These are phyloP conservation scores for Drosophila micromelanica DNA, from an alignment of 1,140 invertebrate species.

Conservation along the genomic window DNA sequence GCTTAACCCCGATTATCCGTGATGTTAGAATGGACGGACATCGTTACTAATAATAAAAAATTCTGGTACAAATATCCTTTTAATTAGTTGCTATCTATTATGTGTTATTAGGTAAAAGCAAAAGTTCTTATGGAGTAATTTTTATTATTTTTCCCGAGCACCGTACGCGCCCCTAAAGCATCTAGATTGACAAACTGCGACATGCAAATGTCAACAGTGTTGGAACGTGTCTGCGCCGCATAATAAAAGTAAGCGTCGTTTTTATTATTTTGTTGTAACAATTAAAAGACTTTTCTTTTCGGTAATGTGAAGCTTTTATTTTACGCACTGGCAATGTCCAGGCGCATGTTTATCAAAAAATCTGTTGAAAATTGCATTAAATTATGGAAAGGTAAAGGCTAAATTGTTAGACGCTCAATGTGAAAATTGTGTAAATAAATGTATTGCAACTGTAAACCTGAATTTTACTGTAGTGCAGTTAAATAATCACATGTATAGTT, in stretches of 20 bases:
- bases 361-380: neutral
- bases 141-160: neutral
- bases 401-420: slow-evolving; percentile 23
- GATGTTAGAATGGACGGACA: too few relatives aligned
- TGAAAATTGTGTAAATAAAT: slow-evolving; percentile 48
- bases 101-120: too few relatives aligned
- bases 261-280: slow-evolving; percentile 67
- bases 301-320: slow-evolving; percentile 42
- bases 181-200: neutral
- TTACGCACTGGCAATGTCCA: slow-evolving; percentile 24
- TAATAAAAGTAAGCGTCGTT: slow-evolving; percentile 60
- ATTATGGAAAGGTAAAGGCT: slow-evolving; percentile 5
- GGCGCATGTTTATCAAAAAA: slow-evolving; percentile 3
- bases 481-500: slow-evolving; percentile 50
- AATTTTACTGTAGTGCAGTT: slow-evolving; percentile 43
- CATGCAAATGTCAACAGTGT: neutral
- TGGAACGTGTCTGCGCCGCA: slow-evolving; percentile 35
- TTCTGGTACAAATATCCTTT: too few relatives aligned
- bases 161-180: neutral
- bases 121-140: neutral
- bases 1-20: too few relatives aligned
- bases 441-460: slow-evolving; percentile 43
- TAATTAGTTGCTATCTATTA: too few relatives aligned
- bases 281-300: slow-evolving; percentile 50
- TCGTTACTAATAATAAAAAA: too few relatives aligned